Base-by-base conservation (phyloP, 2,888 invertebrate genomes). In the Drosophila crucigera region DNA sequence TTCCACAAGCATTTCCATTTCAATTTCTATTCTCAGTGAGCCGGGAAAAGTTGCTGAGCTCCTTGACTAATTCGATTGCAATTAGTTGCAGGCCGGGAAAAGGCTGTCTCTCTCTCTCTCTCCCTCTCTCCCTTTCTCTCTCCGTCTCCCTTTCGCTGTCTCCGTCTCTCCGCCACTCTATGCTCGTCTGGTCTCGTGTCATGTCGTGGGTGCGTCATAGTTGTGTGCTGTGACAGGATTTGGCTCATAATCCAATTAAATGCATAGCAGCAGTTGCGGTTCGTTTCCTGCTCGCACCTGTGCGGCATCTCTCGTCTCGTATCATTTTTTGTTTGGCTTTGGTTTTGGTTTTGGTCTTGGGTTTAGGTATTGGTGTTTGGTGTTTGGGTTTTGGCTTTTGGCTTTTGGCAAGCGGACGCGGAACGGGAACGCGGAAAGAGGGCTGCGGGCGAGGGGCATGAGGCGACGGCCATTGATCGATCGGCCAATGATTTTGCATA, bases 51-150 rank as follows among this genome's bases (percentile, higher is more conserved):
- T 78, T 83, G 82, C 76, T 89, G 85, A 89, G 84, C 91, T 89
- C 91, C 89, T 89, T 89, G 89, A 89, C 89, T 85, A 89, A 89
- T 90, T 89, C 82, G 82, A 79, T 84, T 77, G 83, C 84, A 84
- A 89, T 87, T 89, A 89, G 84, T 82, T 83, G 84, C 82, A 78
- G 76, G 79, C 73, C 73, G 28, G 28, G 53, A 61, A 59, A 30
- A 64, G 67, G 53, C 54, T 58, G 64, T 63, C 56, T 59, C 68
- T 58, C 58, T 62, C 54, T 58, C 67, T 62, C 54, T 61, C 68
- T 58, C 60, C 60, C 52, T 66, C 63, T 52, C 28, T 25, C 25
- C 1, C 4, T 4, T 0, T 9, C 9, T 60, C 41, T 65, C 61
- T 19, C 22, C 14, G 1, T 10, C 19, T 39, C 3, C 9, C 19